phyloP scores from a whole-genome alignment of 1,140 invertebrate species.

The Copidosoma floridanum region DNA sequence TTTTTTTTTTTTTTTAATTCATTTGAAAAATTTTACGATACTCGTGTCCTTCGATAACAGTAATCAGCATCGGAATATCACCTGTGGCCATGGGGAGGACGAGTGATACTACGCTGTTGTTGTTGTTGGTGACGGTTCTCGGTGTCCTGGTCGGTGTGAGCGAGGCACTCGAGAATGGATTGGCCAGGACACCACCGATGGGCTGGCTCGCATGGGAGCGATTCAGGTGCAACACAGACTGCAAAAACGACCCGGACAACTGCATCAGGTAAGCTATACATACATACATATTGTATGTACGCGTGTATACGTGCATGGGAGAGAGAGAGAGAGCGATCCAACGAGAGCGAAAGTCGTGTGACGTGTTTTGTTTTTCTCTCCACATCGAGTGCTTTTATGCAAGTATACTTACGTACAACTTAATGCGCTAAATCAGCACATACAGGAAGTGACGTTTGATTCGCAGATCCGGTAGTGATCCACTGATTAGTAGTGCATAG shows the following conservation, averaged over 20 bases:
- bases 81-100: background rate
- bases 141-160: slow-evolving; percentile 14
- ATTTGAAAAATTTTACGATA: too few species aligned
- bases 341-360: background rate
- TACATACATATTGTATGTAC: too few species aligned
- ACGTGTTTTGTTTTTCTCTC: background rate
- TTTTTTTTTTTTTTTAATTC: too few species aligned
- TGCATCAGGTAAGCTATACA: slow-evolving; percentile 76
- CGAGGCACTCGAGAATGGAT: slow-evolving; percentile 72
- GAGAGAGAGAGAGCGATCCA: too few species aligned
- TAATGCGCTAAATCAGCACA: too few species aligned
- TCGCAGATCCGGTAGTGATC: background rate
- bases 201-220: slow-evolving; percentile 92
- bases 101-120: background rate
- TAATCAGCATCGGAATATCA: too few species aligned
- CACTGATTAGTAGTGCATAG: too few species aligned
- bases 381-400: background rate
- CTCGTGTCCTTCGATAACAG: too few species aligned
- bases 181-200: slow-evolving; percentile 82
- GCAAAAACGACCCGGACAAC: slow-evolving; percentile 86
- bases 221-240: slow-evolving; percentile 91
- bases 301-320: too few species aligned
- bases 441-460: too few species aligned
- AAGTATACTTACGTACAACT: too few species aligned
- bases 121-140: background rate